Conservation (phyloP, 1,140 invertebrate species). For the Drosophila mayri region DNA sequence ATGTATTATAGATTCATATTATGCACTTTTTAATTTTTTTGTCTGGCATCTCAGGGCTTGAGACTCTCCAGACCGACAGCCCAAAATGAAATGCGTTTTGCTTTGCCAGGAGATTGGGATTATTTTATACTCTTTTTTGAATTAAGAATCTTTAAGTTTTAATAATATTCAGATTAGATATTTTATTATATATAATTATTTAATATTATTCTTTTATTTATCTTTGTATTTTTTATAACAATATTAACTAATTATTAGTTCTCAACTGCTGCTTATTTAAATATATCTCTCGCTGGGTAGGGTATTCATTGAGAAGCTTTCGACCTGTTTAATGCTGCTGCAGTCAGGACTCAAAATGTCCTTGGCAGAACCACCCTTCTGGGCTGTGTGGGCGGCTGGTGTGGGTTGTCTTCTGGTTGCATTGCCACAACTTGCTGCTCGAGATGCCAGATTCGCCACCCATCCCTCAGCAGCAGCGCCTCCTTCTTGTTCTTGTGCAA, state of each 20-base stretch:
- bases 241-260: not conserved
- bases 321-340: constrained; percentile 27
- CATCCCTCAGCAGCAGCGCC: constrained; percentile 1
- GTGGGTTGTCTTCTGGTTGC: constrained; percentile 75
- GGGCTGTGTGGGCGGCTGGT: constrained; percentile 6
- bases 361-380: constrained; percentile 65
- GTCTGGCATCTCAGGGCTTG: constrained; percentile 50
- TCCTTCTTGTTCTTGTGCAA: constrained; percentile 57
- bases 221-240: not conserved
- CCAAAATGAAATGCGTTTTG: constrained; percentile 66
- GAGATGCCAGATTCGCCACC: constrained; percentile 18
- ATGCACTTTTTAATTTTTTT: constrained; percentile 82
- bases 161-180: not conserved
- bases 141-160: not conserved
- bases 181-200: not conserved
- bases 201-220: not conserved
- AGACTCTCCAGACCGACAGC: constrained; percentile 44
- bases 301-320: constrained; percentile 6
- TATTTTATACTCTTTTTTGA: not conserved
- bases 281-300: not conserved
- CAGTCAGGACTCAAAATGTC: constrained; percentile 37
- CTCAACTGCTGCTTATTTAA: not conserved
- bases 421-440: constrained; percentile 63
- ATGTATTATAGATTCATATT: constrained; percentile 83
- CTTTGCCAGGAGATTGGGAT: not conserved